Evolutionary conservation across 37 sponge, comb jelly and placozoan genomes (phyloP).

Genomic region (Bolinopsis microptera): DNA sequence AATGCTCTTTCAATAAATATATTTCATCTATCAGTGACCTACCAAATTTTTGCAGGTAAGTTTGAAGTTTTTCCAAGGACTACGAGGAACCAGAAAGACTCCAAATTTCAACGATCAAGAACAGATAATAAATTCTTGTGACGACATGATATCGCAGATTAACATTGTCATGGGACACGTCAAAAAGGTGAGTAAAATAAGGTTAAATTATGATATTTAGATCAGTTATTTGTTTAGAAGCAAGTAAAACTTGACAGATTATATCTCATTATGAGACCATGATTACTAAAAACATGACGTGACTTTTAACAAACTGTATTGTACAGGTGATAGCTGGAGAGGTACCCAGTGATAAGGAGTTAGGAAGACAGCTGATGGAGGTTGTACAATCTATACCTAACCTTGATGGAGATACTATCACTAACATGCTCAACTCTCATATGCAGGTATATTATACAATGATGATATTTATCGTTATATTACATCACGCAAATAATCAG

Average conservation of each 20-base stretch:
- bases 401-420: conserved; percentile 42
- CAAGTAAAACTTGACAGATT: too few relatives aligned
- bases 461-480: too few relatives aligned
- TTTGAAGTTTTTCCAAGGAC: conserved; percentile 59
- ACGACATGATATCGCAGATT: conserved; percentile 35
- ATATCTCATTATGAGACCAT: too few relatives aligned
- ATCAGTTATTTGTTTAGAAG: too few relatives aligned
- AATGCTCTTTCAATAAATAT: too few relatives aligned
- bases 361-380: conserved; percentile 59
- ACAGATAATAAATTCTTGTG: conserved; percentile 7
- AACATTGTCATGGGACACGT: conserved; percentile 18
- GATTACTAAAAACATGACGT: too few relatives aligned
- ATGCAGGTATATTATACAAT: conserved; percentile 49
- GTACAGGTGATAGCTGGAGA: background rate
- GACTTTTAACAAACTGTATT: background rate
- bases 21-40: too few relatives aligned
- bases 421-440: conserved; percentile 54
- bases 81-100: background rate
- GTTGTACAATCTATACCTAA: conserved; percentile 54
- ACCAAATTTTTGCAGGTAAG: background rate
- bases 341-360: conserved; percentile 18
- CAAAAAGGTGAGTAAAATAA: conserved; percentile 26
- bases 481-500: too few relatives aligned
- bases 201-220: background rate
- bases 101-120: conserved; percentile 60